These are phyloP conservation scores for Drosophila sp. DNA, from an alignment of 1,140 invertebrate species.

Conservation along the genomic window DNA sequence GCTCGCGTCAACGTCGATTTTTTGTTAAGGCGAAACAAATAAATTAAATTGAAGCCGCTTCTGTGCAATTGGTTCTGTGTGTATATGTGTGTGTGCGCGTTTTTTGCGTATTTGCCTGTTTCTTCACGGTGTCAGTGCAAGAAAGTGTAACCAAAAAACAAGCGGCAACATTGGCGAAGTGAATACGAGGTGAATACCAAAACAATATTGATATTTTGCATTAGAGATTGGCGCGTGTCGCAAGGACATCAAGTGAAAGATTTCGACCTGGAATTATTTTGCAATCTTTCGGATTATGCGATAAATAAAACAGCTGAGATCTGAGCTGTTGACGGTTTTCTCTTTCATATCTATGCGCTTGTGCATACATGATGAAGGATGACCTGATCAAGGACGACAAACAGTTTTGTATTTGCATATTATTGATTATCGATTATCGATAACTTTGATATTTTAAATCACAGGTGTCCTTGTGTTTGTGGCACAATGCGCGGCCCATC, in stretches of 20 bases:
- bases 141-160: conserved; percentile 7
- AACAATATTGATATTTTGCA: not conserved
- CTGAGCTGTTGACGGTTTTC: not conserved
- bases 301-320: too few species aligned
- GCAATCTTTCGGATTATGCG: not conserved
- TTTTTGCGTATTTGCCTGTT: conserved; percentile 21
- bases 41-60: conserved; percentile 11
- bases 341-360: not conserved
- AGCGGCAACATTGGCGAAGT: not conserved
- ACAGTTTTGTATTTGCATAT: too few species aligned
- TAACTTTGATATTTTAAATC: not conserved
- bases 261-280: not conserved
- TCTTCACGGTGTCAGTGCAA: conserved; percentile 36
- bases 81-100: not conserved
- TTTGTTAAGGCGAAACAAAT: conserved; percentile 7
- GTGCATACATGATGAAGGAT: not conserved
- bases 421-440: not conserved
- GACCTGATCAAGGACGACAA: too few species aligned
- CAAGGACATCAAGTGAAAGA: not conserved
- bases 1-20: conserved; percentile 11
- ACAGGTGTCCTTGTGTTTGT: not conserved
- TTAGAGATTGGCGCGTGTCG: conserved; percentile 26
- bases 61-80: conserved; percentile 25
- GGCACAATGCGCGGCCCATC: conserved; percentile 1
- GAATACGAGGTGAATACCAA: conserved; percentile 34